Evolutionary conservation across 2,888 invertebrate species (phyloP).

Genomic region (Leptinotarsa rubiginosa): DNA sequence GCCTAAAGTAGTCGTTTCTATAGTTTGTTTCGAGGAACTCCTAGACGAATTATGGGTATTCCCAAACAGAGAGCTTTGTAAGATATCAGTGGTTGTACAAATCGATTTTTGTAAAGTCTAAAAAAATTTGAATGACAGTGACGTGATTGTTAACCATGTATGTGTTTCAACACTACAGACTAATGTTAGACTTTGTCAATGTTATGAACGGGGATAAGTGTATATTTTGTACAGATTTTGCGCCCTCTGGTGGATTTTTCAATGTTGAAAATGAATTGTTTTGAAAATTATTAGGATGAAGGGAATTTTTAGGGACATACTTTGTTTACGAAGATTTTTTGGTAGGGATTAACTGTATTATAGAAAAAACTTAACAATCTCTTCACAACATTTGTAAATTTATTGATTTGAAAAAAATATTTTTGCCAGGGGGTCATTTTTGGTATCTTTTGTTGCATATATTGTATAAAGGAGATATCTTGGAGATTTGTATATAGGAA

Average conservation of each 20-base stretch:
- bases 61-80: background rate
- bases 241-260: no score
- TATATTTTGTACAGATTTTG: background rate
- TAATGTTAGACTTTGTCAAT: background rate
- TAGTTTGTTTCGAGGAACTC: background rate
- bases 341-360: no score
- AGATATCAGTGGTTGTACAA: background rate
- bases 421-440: no score
- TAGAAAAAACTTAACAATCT: no score
- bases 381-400: no score
- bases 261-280: no score
- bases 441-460: background rate
- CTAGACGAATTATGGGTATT: background rate
- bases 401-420: no score
- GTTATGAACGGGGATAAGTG: background rate
- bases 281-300: no score
- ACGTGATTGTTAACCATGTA: background rate
- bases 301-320: no score
- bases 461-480: background rate
- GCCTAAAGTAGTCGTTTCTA: no score
- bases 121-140: background rate
- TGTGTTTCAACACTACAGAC: background rate
- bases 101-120: background rate
- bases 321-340: no score
- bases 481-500: slow-evolving; percentile 53